phyloP scores from a whole-genome alignment of 2,113 vertebrate genomes.

The Sinocyclocheilus rhinocerous region DNA sequence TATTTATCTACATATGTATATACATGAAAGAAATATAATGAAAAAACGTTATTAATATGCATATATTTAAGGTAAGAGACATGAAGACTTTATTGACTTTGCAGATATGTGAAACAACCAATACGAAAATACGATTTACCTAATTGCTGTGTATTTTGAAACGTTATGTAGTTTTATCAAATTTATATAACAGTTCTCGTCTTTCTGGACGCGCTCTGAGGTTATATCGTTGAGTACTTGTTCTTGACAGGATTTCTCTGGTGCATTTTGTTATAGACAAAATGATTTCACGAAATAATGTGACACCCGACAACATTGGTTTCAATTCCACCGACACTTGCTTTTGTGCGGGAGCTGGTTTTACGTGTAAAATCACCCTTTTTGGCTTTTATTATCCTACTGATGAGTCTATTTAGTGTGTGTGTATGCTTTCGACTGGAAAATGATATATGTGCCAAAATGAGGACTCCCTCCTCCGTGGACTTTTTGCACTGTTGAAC shows the following conservation, averaged over 20 bases:
- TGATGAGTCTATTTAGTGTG: constrained; percentile 60
- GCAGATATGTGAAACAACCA: constrained; percentile 49
- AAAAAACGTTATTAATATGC: constrained; percentile 66
- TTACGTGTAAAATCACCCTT: constrained; percentile 31
- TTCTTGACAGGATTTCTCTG: constrained; percentile 57
- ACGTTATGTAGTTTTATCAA: constrained; percentile 78
- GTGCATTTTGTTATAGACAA: constrained; percentile 52
- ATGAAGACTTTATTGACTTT: constrained; percentile 46
- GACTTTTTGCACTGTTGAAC: constrained; percentile 70
- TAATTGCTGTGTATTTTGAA: constrained; percentile 77
- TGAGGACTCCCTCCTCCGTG: constrained; percentile 60
- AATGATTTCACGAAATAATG: constrained; percentile 45
- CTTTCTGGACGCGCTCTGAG: constrained; percentile 66
- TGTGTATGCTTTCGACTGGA: constrained; percentile 57
- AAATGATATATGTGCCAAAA: constrained; percentile 68
- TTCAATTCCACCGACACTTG: constrained; percentile 48
- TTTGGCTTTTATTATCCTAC: constrained; percentile 58
- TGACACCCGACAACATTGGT: background rate
- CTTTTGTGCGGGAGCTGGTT: constrained; percentile 16
- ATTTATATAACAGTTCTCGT: constrained; percentile 74
- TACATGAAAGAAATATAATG: constrained; percentile 70
- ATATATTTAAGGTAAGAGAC: constrained; percentile 72
- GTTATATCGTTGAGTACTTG: constrained; percentile 50
- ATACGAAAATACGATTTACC: constrained; percentile 64
- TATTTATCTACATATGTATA: constrained; percentile 77